These are phyloP conservation scores for Leucophora obtusa DNA, from an alignment of 2,888 invertebrate species.

Conservation along the genomic window DNA sequence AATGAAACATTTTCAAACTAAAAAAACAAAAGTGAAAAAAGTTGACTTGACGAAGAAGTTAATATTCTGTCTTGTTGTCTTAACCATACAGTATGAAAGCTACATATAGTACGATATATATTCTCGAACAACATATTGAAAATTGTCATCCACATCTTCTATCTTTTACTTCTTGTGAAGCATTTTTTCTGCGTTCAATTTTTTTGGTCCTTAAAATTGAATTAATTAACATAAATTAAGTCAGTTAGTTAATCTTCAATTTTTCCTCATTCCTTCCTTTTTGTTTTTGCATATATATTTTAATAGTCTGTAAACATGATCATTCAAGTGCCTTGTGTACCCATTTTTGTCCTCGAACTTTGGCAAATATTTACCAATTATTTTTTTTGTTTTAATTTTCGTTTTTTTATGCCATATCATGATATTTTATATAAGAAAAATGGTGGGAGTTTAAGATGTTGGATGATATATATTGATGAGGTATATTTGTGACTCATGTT, in stretches of 20 bases:
- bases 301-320: slow-evolving; percentile 65
- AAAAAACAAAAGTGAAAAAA: slow-evolving; percentile 30
- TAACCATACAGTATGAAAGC: neutral
- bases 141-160: slow-evolving; percentile 48
- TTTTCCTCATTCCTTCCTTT: slow-evolving; percentile 10
- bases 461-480: no score
- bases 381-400: neutral
- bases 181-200: slow-evolving; percentile 54
- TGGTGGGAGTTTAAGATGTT: slow-evolving; percentile 31
- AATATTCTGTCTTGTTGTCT: slow-evolving; percentile 33
- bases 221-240: slow-evolving; percentile 64
- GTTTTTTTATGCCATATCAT: neutral
- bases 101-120: neutral
- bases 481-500: no score
- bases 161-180: slow-evolving; percentile 54
- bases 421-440: neutral
- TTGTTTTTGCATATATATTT: slow-evolving; percentile 27
- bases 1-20: slow-evolving; percentile 53
- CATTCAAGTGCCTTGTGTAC: slow-evolving; percentile 59
- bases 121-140: neutral
- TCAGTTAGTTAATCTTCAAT: slow-evolving; percentile 54
- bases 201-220: slow-evolving; percentile 59
- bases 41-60: slow-evolving; percentile 41
- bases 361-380: slow-evolving; percentile 57
- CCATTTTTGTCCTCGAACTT: slow-evolving; percentile 46